Conservation (phyloP, 1,140 invertebrate species). For the Physella acuta region DNA sequence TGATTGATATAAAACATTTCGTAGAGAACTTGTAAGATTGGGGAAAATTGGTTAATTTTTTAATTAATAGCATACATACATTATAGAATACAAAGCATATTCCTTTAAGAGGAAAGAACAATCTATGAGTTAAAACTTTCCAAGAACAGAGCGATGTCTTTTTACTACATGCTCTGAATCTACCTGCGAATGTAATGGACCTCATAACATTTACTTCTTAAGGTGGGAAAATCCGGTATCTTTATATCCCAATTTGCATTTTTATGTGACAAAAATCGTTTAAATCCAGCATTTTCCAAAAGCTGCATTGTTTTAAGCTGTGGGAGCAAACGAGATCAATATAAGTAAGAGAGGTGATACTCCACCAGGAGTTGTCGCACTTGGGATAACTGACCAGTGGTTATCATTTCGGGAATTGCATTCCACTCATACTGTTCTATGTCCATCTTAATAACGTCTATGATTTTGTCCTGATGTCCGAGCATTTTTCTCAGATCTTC, state of each 20-base stretch:
- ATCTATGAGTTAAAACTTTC: too few relatives aligned
- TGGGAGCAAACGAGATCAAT: not conserved
- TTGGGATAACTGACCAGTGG: not conserved
- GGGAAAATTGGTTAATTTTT: too few relatives aligned
- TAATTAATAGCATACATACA: too few relatives aligned
- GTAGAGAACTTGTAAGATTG: too few relatives aligned
- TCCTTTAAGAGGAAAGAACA: too few relatives aligned
- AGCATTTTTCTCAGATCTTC: not conserved
- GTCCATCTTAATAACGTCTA: constrained; percentile 14
- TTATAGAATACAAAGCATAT: too few relatives aligned
- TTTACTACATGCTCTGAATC: too few relatives aligned
- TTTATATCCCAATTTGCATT: not conserved
- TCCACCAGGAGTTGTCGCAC: constrained; percentile 1
- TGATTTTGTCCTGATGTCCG: not conserved
- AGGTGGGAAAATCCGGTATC: not conserved
- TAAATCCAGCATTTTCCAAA: not conserved
- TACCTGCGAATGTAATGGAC: too few relatives aligned
- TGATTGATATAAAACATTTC: too few relatives aligned
- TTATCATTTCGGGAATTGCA: not conserved
- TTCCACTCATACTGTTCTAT: constrained; percentile 4
- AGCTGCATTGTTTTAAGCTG: not conserved
- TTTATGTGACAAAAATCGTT: not conserved
- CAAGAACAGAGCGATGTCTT: too few relatives aligned
- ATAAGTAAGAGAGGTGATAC: not conserved
- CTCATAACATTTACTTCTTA: not conserved